phyloP scores from a whole-genome alignment of 2,797 vertebrate genomes.

The Parauchenoglanis punctatus region DNA sequence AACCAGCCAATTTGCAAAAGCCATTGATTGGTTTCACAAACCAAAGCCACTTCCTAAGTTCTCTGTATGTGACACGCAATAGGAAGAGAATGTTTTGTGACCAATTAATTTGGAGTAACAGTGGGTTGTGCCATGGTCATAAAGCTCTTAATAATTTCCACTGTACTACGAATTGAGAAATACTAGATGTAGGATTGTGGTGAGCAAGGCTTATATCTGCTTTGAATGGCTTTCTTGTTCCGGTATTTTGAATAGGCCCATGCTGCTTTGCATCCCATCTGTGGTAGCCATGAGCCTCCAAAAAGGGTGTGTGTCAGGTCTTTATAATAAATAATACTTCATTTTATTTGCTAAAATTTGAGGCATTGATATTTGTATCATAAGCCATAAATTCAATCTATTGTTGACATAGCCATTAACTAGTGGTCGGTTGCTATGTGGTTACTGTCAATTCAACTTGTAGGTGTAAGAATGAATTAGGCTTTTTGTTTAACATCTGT shows the following conservation, averaged over 20 bases:
- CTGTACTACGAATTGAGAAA: neutral
- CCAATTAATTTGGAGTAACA: neutral
- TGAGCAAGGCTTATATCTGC: neutral
- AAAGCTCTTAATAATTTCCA: neutral
- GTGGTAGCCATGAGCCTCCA: slow-evolving; percentile 1
- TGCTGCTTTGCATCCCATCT: slow-evolving; percentile 50
- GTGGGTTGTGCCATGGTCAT: neutral
- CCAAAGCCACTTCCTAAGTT: slow-evolving; percentile 4
- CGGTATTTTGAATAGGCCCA: slow-evolving; percentile 46
- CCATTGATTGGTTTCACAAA: neutral
- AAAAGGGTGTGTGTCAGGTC: slow-evolving; percentile 6
- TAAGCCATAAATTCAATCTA: neutral
- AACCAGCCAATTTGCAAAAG: neutral
- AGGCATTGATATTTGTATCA: neutral
- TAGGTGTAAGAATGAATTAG: neutral
- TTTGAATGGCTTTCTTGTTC: slow-evolving; percentile 44
- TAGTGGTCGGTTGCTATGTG: slow-evolving; percentile 5
- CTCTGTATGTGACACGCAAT: neutral
- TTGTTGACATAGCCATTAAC: neutral
- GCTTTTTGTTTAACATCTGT: neutral
- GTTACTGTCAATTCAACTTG: slow-evolving; percentile 3
- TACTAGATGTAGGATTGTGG: neutral
- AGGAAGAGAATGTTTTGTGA: neutral
- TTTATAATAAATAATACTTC: neutral
- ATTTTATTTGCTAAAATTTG: neutral